phyloP scores from a whole-genome alignment of 2,888 invertebrate genomes.

The Athalia cordata region DNA sequence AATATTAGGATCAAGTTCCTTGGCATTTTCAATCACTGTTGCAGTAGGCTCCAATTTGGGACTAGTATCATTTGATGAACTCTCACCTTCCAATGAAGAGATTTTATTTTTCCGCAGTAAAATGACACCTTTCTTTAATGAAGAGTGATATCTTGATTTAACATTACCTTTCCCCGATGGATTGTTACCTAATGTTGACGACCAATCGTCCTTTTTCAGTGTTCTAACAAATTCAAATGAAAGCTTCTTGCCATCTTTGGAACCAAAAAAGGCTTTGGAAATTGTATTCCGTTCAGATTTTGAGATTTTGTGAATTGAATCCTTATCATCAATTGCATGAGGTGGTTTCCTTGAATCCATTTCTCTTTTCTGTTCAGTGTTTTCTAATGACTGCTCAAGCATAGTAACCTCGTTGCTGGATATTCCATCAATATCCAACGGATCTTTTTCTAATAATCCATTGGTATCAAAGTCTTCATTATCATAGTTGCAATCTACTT shows the following conservation, averaged over 20 bases:
- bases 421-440: conserved; percentile 33
- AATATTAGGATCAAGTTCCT: neutral
- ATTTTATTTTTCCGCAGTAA: neutral
- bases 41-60: neutral
- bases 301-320: conserved; percentile 9
- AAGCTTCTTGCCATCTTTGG: conserved; percentile 15
- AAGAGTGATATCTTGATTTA: too few species aligned
- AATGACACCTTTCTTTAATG: conserved; percentile 10
- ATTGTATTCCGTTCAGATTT: neutral
- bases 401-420: neutral
- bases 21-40: neutral
- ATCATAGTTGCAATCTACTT: conserved; percentile 26
- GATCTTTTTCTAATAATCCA: conserved; percentile 43
- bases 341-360: neutral
- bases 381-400: neutral
- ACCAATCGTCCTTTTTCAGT: neutral
- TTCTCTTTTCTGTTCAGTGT: neutral
- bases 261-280: neutral
- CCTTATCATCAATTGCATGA: neutral
- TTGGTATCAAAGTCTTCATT: conserved; percentile 17
- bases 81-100: too few species aligned
- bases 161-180: too few species aligned
- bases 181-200: neutral
- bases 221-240: conserved; percentile 1
- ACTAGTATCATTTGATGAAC: too few species aligned